phyloP scores from a whole-genome alignment of 2,113 vertebrate species.

The Mus pahari region DNA sequence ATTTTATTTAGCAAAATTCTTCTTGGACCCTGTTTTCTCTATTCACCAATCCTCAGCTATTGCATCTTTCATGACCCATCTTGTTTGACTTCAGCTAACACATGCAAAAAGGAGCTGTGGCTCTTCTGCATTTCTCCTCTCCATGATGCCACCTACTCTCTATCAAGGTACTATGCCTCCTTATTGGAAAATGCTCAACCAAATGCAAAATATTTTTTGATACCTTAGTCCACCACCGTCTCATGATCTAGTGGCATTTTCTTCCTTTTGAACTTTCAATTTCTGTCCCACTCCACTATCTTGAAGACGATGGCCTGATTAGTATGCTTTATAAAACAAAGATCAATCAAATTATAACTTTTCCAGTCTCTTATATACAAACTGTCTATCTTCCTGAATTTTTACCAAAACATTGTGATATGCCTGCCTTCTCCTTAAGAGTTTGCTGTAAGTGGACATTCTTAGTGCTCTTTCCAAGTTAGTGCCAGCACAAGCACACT shows the following conservation, averaged over 20 bases:
- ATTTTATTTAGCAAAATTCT: slow-evolving; percentile 3
- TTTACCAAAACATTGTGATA: neutral
- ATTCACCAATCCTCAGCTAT: neutral
- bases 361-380: neutral
- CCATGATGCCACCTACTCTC: neutral
- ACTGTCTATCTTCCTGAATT: neutral
- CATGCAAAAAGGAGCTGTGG: neutral
- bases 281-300: neutral
- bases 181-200: neutral
- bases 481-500: neutral
- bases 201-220: neutral
- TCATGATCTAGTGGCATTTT: neutral
- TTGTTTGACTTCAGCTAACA: neutral
- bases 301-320: neutral
- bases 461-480: no score
- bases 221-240: no score
- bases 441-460: neutral
- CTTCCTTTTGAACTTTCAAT: neutral
- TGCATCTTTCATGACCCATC: neutral
- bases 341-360: neutral
- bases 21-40: neutral
- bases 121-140: neutral
- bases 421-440: neutral
- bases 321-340: neutral
- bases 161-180: neutral